A percentile compares a stretch with the other conserved stretches of the same genome.
These are phyloP conservation scores for Macaca mulatta DNA, from an alignment of 2,113 vertebrate genomes.

Conservation along the genomic window DNA sequence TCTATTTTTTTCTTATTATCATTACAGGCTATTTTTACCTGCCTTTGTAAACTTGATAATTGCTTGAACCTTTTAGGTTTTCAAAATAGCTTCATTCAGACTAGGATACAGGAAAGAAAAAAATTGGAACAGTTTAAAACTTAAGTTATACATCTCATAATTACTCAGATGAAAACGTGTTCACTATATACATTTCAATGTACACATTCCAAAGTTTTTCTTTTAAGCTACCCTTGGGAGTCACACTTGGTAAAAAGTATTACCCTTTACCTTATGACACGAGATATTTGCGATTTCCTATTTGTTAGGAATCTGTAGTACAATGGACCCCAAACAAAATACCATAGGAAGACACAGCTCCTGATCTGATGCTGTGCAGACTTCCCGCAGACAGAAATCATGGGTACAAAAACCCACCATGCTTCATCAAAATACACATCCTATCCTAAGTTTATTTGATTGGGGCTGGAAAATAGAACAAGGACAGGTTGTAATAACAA, in stretches of 20 bases:
- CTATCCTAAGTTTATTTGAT: neutral
- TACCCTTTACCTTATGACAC: neutral
- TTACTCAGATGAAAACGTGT: slow-evolving; percentile 11
- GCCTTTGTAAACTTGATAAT: neutral
- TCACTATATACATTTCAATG: neutral
- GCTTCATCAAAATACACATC: neutral
- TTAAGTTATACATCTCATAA: neutral
- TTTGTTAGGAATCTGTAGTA: neutral
- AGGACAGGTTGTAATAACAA: neutral
- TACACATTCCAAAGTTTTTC: neutral
- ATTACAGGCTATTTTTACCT: neutral
- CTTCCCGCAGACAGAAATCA: neutral
- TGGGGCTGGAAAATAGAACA: neutral
- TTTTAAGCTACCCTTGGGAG: neutral
- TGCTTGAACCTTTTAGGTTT: slow-evolving; percentile 3
- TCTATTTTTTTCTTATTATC: neutral
- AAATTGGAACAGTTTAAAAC: slow-evolving; percentile 15
- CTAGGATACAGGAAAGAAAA: neutral
- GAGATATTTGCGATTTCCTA: neutral
- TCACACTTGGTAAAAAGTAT: neutral
- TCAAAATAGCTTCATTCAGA: neutral
- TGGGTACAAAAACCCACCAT: neutral
- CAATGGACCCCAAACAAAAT: neutral
- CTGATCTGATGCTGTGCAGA: neutral
- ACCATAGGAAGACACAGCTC: neutral